Base-by-base conservation (phyloP, 1,140 invertebrate species). In the Drusus annulatus region DNA sequence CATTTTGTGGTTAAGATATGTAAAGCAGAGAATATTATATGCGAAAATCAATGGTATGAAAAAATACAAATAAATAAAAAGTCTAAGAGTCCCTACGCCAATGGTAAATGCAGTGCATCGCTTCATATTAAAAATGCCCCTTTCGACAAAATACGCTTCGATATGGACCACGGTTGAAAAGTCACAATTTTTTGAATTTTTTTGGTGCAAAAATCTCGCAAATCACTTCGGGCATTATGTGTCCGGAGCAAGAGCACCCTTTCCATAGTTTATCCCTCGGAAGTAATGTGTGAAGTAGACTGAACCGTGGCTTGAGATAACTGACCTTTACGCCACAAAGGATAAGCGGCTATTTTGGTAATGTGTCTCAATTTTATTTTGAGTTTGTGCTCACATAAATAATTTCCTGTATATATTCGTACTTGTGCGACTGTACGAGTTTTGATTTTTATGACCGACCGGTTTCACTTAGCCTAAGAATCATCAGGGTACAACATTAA, bases 201-300 rank as follows among this genome's bases (percentile, higher is more conserved):
- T 76, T 77, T 77, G 65, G n/a, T 28, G 16, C 36, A 65, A 50
- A 16, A 17, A 15, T 45, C 3, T 65, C 60, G 75, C 60, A 77
- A 77, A 77, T 77, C 75, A 51, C 51, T 45, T 19, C 25, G 19
- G 62, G 10, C 76, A 68, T 51, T 68, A 69, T 50, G 17, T 50
- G 63, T 78, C 76, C 31, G 51, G n/a, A 19, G 51, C 76, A 76
- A n/a, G 19, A 45, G 31, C 19, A 25, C 58, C 51, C 63, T 36
- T 16, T 31, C 36, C 78, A 50, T 79, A 74, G 78, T 79, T 79
- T 79, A 79, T 79, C 54, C 62, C 68, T 79, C 17, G 78, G 78
- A 79, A 79, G 78, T 79, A 79, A 79, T 62, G 68, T 79, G 78
- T 45, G 68, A 73, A 79, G 28, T 13, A 21, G 62, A 31, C 36